Evolutionary conservation across 2,113 vertebrate genomes (phyloP).

Genomic region (Podarcis muralis): DNA sequence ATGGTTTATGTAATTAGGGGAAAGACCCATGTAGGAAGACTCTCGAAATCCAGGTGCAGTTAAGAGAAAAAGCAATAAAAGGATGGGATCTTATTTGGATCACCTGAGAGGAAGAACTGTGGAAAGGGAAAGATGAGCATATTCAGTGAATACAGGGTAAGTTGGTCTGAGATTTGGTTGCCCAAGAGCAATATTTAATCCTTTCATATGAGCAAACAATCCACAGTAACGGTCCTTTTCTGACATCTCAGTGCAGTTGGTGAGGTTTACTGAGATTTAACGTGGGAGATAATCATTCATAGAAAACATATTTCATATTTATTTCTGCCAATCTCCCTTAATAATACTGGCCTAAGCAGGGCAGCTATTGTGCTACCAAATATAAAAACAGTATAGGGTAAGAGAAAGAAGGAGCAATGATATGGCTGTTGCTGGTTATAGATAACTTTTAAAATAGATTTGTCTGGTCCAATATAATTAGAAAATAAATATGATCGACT

Average conservation of each 20-base stretch:
- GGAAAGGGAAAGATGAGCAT: neutral
- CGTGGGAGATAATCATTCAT: neutral
- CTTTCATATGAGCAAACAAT: neutral
- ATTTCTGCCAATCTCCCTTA: neutral
- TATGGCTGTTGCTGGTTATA: neutral
- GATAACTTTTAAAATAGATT: neutral
- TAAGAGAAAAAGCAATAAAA: neutral
- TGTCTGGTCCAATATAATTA: neutral
- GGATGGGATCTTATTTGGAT: neutral
- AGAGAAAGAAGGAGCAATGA: neutral
- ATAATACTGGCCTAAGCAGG: neutral
- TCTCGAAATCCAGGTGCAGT: slow-evolving; percentile 1
- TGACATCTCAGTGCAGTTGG: neutral
- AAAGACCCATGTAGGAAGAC: neutral
- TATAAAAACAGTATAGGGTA: too few relatives aligned
- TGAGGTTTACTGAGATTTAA: neutral
- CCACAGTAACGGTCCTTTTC: fast-evolving
- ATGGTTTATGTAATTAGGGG: slow-evolving; percentile 4
- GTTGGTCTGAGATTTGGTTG: neutral
- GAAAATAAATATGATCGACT: neutral
- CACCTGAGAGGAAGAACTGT: neutral
- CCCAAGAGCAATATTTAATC: neutral
- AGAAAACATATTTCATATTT: neutral
- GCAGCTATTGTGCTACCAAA: neutral
- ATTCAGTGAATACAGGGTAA: neutral